A percentile compares a stretch with the other conserved stretches of the same genome.
These are phyloP conservation scores for Hirudinaria manillensis DNA, from an alignment of 2,888 invertebrate genomes.

Conservation along the genomic window DNA sequence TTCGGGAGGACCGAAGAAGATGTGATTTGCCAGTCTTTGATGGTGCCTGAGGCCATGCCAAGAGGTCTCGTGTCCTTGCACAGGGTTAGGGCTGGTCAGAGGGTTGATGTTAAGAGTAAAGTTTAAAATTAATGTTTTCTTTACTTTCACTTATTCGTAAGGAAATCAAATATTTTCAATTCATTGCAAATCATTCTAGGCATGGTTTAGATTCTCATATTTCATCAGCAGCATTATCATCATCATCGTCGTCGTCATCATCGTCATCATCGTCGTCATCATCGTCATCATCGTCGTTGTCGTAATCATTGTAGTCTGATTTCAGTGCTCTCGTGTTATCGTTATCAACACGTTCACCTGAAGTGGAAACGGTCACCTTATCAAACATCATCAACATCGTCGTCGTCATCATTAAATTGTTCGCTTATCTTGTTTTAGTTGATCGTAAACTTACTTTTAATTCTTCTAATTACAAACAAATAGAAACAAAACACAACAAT, in stretches of 20 bases:
- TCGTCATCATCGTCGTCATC: slow-evolving; percentile 25
- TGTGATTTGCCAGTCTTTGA: slow-evolving; percentile 59
- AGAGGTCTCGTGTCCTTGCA: slow-evolving; percentile 43
- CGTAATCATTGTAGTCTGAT: neutral
- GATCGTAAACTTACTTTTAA: too few relatives aligned
- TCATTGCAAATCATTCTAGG: too few relatives aligned
- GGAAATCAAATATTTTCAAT: neutral
- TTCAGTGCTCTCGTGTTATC: slow-evolving; percentile 1
- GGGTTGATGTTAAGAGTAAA: neutral
- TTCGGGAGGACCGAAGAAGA: slow-evolving; percentile 56
- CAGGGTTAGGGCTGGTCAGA: neutral
- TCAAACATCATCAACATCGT: slow-evolving; percentile 12
- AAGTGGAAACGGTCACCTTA: slow-evolving; percentile 6
- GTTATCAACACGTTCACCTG: slow-evolving; percentile 11
- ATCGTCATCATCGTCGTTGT: slow-evolving; percentile 16
- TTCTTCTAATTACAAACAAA: too few relatives aligned
- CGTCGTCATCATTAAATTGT: slow-evolving; percentile 16
- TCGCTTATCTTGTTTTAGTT: too few relatives aligned
- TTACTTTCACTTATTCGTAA: neutral
- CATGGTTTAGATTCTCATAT: too few relatives aligned
- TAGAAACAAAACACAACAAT: too few relatives aligned
- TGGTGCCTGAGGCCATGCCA: slow-evolving; percentile 57
- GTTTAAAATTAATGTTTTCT: neutral
- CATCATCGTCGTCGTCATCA: slow-evolving; percentile 26
- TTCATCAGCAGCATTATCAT: slow-evolving; percentile 15